Conservation (phyloP, 2,113 vertebrate genomes). For the Heterocephalus glaber region DNA sequence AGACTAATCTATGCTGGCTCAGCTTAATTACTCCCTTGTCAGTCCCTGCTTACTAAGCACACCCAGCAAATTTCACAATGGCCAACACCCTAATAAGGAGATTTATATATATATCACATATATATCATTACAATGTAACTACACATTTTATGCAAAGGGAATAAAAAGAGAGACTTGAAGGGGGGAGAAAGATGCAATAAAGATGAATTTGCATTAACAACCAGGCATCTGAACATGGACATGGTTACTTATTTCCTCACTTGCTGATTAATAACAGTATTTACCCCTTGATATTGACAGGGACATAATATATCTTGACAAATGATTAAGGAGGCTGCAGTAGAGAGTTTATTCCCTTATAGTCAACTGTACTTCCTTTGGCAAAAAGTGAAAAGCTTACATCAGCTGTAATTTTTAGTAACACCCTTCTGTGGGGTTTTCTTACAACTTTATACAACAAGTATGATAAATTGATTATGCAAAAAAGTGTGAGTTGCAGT, state of each 20-base stretch:
- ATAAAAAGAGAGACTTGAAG: constrained; percentile 61
- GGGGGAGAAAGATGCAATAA: constrained; percentile 53
- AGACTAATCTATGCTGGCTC: constrained; percentile 85
- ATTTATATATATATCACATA: constrained; percentile 56
- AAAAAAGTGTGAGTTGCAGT: constrained; percentile 9
- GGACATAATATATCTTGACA: constrained; percentile 71
- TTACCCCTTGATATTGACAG: constrained; percentile 76
- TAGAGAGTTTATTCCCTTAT: constrained; percentile 54
- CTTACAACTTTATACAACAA: constrained; percentile 64
- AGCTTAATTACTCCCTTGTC: constrained; percentile 78
- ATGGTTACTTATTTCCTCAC: constrained; percentile 69
- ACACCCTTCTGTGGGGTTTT: constrained; percentile 34
- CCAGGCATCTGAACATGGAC: constrained; percentile 17
- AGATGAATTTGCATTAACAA: constrained; percentile 54
- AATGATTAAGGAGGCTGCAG: constrained; percentile 68
- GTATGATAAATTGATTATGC: constrained; percentile 59
- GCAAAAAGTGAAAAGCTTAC: constrained; percentile 69
- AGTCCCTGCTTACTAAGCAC: constrained; percentile 62
- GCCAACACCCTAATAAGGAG: constrained; percentile 66
- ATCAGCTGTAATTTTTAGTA: constrained; percentile 67
- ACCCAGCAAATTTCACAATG: constrained; percentile 73
- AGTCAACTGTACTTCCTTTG: constrained; percentile 63
- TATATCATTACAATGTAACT: constrained; percentile 68
- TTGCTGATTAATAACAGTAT: constrained; percentile 71
- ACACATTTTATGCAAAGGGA: constrained; percentile 66